phyloP scores from a whole-genome alignment of 2,888 invertebrate genomes.

The Anorthoa munda region DNA sequence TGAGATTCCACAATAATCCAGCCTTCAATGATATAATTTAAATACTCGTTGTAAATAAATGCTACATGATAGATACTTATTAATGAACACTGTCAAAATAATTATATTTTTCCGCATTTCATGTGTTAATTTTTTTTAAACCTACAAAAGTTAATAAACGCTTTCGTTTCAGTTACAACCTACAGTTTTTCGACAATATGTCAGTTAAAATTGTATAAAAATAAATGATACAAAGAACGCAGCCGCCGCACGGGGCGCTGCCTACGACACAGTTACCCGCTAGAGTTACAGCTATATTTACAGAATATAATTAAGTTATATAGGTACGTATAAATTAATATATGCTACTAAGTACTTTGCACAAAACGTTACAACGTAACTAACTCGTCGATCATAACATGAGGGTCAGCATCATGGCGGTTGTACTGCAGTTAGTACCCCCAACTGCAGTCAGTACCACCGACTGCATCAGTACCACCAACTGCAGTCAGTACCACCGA shows the following conservation, averaged over 20 bases:
- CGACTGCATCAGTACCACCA: too few species aligned
- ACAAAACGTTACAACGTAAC: conserved; percentile 87
- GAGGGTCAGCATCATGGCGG: conserved; percentile 79
- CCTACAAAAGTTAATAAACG: conserved; percentile 76
- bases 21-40: conserved; percentile 46
- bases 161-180: conserved; percentile 76
- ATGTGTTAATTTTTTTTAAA: conserved; percentile 69
- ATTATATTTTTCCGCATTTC: conserved; percentile 56
- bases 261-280: conserved; percentile 67
- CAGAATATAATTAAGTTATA: conserved; percentile 84
- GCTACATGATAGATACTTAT: conserved; percentile 46
- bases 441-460: too few species aligned
- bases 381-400: conserved; percentile 79
- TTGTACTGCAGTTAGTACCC: too few species aligned
- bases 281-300: conserved; percentile 84
- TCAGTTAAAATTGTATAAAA: conserved; percentile 89
- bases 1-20: conserved; percentile 30
- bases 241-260: conserved; percentile 72
- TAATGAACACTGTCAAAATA: conserved; percentile 54
- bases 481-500: too few species aligned
- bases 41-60: conserved; percentile 61
- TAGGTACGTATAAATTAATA: conserved; percentile 89
- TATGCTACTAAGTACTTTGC: conserved; percentile 91
- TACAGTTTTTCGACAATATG: conserved; percentile 88
- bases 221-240: conserved; percentile 84